Evolutionary conservation across 2,113 vertebrate genomes (phyloP).

Genomic region (Hippoglossus stenolepis): DNA sequence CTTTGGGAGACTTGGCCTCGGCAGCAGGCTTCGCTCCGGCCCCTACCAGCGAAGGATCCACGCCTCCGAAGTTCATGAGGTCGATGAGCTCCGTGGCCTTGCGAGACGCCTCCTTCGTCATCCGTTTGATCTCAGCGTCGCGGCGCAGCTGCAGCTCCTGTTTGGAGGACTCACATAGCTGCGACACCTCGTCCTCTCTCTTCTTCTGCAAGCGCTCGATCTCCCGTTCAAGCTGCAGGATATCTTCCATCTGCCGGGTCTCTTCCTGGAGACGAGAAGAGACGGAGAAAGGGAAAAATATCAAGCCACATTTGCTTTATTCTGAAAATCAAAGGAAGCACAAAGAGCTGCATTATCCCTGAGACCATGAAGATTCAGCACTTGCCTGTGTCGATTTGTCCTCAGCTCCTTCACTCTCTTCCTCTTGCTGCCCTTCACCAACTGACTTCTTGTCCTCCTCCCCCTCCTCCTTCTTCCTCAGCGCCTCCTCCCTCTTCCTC

Average conservation of each 20-base stretch:
- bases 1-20: conserved; percentile 71
- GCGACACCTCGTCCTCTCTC: conserved; percentile 88
- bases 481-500: conserved; percentile 74
- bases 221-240: conserved; percentile 90
- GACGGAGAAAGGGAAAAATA: too few relatives aligned
- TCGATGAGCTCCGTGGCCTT: conserved; percentile 91
- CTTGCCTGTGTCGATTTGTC: conserved; percentile 35
- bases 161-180: conserved; percentile 86
- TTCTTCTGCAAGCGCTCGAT: conserved; percentile 91
- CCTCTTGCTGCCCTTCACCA: conserved; percentile 71
- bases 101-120: conserved; percentile 90
- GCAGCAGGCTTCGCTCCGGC: conserved; percentile 14
- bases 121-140: conserved; percentile 88
- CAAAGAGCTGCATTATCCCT: not conserved
- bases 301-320: not conserved
- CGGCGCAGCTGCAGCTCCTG: conserved; percentile 87
- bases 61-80: conserved; percentile 86
- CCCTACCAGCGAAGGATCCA: conserved; percentile 74
- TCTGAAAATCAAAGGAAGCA: not conserved
- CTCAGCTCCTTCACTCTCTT: conserved; percentile 13
- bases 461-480: conserved; percentile 77
- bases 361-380: not conserved
- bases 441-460: conserved; percentile 76
- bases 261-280: conserved; percentile 75
- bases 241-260: conserved; percentile 90